Base-by-base conservation (phyloP, 2,888 invertebrate genomes). In the Acronicta alni region DNA sequence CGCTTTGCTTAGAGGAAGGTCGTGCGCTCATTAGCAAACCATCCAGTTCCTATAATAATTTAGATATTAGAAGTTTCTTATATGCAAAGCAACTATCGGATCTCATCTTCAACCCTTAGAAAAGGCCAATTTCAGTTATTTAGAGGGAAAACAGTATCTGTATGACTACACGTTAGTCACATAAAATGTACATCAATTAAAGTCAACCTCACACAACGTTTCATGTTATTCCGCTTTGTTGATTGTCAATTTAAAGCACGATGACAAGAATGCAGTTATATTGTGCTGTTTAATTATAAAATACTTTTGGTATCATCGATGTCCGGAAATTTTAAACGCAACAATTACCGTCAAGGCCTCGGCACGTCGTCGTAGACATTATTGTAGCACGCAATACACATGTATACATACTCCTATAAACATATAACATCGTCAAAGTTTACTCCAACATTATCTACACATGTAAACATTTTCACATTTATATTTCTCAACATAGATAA, bases 401-500 rank as follows among this genome's bases (percentile, higher is more conserved):
- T 32, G 14, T 41, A 45, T 14, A 47, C 30, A 45, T 23, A 55
- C 38, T 32, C n/a, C 30, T 47, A 39, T 53, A 47, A 16, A 37
- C 51, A 18, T 10, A 48, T 17, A 42, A 15, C 14, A 30, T 17
- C 26, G 32, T 47, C 55, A 73, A 48, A 58, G 60, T 62, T 60
- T 72, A 72, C 57, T 45, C 23, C 42, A 18, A 47, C 47, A 46
- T 74, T 79, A 78, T 81, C 76, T 44, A 32, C 43, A 48, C 58
- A 53, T 62, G 70, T 76, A 77, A 77, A 80, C 61, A 79, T 67
- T 67, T 63, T 67, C 63, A 48, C 48, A 67, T 53, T 58, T 45
- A 67, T 61, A 65, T 65, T 63, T 60, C 62, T 69, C 63, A 65
- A 72, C 67, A 51, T 48, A 64, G 49, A 53, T 72, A 59, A 72